Evolutionary conservation across 2,888 invertebrate species (phyloP).

Genomic region (Lochmaea capreae): DNA sequence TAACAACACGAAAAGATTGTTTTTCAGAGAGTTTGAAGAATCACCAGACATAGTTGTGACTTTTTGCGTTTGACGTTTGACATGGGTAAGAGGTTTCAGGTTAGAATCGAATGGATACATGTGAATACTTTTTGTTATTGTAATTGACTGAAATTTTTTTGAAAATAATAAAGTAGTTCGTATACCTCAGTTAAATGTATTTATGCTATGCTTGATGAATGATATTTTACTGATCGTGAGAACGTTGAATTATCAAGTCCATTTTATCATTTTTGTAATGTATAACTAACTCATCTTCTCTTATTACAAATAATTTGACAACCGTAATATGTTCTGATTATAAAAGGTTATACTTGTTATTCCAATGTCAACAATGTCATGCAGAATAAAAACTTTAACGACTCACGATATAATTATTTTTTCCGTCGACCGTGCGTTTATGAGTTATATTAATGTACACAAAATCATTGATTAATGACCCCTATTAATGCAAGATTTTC

Average conservation of each 20-base stretch:
- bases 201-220: neutral
- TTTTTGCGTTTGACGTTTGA: constrained; percentile 38
- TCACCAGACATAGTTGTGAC: constrained; percentile 56
- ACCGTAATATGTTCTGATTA: neutral
- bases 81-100: constrained; percentile 21
- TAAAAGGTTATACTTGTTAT: too few relatives aligned
- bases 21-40: constrained; percentile 53
- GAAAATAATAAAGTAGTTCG: neutral
- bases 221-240: neutral
- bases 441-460: too few relatives aligned
- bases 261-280: neutral
- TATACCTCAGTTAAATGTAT: constrained; percentile 3
- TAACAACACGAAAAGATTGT: constrained; percentile 53
- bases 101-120: constrained; percentile 24
- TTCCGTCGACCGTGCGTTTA: too few relatives aligned
- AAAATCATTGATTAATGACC: too few relatives aligned
- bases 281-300: neutral
- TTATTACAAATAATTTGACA: neutral
- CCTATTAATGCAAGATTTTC: too few relatives aligned
- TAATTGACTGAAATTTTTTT: neutral
- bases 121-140: neutral
- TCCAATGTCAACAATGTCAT: too few relatives aligned
- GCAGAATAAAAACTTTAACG: too few relatives aligned
- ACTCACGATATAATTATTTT: too few relatives aligned
- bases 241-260: too few relatives aligned